phyloP scores from a whole-genome alignment of 2,797 vertebrate species.

The Phoebastria nigripes region DNA sequence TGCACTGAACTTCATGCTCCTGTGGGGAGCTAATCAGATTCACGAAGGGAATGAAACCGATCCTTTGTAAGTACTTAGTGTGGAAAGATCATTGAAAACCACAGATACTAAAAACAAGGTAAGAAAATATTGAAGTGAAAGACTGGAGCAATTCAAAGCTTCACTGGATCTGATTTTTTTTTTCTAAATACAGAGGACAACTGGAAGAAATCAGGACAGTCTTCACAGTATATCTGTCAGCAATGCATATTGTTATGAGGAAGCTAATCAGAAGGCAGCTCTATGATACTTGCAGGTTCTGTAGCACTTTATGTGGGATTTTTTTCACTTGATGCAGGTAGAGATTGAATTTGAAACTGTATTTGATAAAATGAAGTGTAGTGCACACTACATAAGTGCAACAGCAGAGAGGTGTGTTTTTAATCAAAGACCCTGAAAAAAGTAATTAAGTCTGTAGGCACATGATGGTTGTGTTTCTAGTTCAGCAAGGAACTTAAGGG shows the following conservation, averaged over 20 bases:
- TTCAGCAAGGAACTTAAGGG: neutral
- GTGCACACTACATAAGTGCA: neutral
- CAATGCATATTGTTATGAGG: neutral
- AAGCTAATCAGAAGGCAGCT: neutral
- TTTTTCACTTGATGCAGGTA: neutral
- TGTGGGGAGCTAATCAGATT: neutral
- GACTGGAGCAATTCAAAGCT: neutral
- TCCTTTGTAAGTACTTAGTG: neutral
- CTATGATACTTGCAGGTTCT: neutral
- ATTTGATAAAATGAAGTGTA: neutral
- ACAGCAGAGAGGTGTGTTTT: neutral
- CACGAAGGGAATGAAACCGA: accelerated
- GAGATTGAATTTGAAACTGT: neutral
- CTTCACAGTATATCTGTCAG: neutral
- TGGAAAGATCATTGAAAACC: neutral
- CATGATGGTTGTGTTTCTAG: neutral
- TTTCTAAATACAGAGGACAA: neutral
- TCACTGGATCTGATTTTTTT: neutral
- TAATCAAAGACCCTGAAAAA: neutral
- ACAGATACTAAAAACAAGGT: neutral
- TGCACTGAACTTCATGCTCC: neutral
- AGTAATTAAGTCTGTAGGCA: neutral
- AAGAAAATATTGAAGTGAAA: neutral
- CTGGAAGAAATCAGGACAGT: neutral
- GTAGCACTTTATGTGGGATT: neutral